These are phyloP conservation scores for Sylvietta virens DNA, from an alignment of 2,113 vertebrate species.

Conservation along the genomic window DNA sequence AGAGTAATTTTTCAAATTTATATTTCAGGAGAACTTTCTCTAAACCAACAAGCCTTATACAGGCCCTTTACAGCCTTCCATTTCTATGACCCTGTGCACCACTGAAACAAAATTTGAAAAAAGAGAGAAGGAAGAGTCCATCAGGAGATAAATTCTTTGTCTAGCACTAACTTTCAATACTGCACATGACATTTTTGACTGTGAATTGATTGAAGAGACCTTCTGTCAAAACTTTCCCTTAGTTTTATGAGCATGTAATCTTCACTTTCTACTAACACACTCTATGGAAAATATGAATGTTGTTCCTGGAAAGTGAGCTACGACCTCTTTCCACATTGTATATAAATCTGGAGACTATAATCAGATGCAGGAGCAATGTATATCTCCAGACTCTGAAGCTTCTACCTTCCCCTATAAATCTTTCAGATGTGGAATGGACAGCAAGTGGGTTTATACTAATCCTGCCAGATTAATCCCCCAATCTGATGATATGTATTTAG, in stretches of 20 bases:
- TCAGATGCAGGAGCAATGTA: constrained; percentile 61
- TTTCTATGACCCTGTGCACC: neutral
- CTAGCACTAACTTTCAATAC: neutral
- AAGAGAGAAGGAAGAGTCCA: neutral
- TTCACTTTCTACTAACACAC: neutral
- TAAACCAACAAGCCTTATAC: neutral
- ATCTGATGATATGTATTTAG: neutral
- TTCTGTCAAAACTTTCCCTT: constrained; percentile 17
- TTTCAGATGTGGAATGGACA: neutral
- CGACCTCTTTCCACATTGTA: constrained; percentile 36
- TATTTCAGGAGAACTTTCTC: neutral
- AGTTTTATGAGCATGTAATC: neutral
- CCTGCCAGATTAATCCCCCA: neutral
- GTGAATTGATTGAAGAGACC: constrained; percentile 15
- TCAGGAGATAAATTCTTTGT: neutral
- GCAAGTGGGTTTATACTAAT: neutral
- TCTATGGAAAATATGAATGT: constrained; percentile 56
- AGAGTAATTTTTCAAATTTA: neutral
- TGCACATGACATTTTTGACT: neutral
- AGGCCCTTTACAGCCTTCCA: neutral
- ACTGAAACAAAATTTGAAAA: neutral
- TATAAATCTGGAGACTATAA: constrained; percentile 64
- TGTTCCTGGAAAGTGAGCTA: constrained; percentile 58
- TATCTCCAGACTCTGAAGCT: constrained; percentile 33
- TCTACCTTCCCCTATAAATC: constrained; percentile 19